Evolutionary conservation across 2,888 invertebrate species (phyloP).

Genomic region (Drosophila anomalata): DNA sequence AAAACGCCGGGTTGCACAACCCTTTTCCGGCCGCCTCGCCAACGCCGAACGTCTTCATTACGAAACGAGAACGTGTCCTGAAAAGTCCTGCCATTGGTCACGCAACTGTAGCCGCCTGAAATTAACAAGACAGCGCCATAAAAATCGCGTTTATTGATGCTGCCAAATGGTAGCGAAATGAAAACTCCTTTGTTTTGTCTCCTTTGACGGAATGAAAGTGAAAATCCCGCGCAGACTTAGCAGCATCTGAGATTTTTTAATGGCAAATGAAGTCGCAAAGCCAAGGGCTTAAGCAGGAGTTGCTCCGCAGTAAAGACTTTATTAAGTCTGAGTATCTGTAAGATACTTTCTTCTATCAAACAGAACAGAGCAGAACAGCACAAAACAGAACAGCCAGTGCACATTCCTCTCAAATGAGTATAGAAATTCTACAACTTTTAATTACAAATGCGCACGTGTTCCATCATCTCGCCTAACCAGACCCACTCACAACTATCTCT

Average conservation of each 20-base stretch:
- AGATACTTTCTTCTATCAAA: conserved; percentile 15
- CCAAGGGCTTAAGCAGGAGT: conserved; percentile 22
- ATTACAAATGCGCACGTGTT: conserved; percentile 71
- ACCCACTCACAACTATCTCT: not conserved
- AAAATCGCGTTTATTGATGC: conserved; percentile 80
- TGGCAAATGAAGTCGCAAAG: conserved; percentile 20
- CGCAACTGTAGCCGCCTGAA: conserved; percentile 72
- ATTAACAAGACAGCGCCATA: conserved; percentile 73
- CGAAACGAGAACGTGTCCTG: conserved; percentile 24
- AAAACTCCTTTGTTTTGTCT: conserved; percentile 54
- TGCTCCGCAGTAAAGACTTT: not conserved
- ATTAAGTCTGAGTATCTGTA: not conserved
- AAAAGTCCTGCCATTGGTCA: conserved; percentile 69
- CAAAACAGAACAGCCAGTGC: conserved; percentile 1
- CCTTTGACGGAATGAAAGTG: conserved; percentile 33
- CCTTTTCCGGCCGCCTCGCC: conserved; percentile 3
- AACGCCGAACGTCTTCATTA: conserved; percentile 67
- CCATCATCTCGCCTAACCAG: conserved; percentile 39
- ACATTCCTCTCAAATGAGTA: conserved; percentile 26
- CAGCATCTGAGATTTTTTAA: conserved; percentile 44
- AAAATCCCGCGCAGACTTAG: conserved; percentile 53
- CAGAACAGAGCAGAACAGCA: not conserved
- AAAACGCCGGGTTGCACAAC: conserved; percentile 23
- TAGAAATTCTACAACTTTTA: conserved; percentile 46
- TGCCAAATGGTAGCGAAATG: conserved; percentile 63